Evolutionary conservation across 1,140 invertebrate species (phyloP), one percentile per base, ranked within the genome.

Genomic region (Mylabris phalerata): DNA sequence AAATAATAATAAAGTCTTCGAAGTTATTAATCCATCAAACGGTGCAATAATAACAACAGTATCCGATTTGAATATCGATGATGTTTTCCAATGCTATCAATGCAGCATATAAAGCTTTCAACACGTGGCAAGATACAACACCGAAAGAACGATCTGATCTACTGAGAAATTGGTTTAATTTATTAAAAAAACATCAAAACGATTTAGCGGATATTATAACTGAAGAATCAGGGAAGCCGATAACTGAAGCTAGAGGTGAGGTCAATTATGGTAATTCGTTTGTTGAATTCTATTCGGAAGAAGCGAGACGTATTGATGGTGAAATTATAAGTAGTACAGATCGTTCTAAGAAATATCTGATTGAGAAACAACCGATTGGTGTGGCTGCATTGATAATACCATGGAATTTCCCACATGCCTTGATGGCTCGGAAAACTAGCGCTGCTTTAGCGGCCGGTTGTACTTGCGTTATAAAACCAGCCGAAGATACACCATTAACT

Each of bases 341-440:
- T 47, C 77, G 80, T n/a, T 87, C 85, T 64, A 89, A 90, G 69
- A 84, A 93, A 71, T 81, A 96, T 54, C 75, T 98, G 38, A 77
- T 95, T n/a, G 78, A 93, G 1, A 84, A 87, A 64, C 88, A 98
- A 72, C 95, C 98, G 3, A 82, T 97, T 57, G 98, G 97, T 45
- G 95, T 98, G 11, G 91, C 89, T 13, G 95, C 87, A 41, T 79
- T 99, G 54, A 98, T 99, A 19, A 98, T 95, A 13, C 97, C 98
- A 69, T 99, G 97, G 97, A 99, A 99, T 74, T 99, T 99, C 76
- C 97, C 98, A 1, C 86, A 88, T 75, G 96, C 96, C 0, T 99
- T 99, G 98, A 94, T 99, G 39, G 94, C 95, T 0, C 78, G 97
- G 48, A 99, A 99, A 79, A 92, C 87, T 24, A 90, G 84, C 27